Conservation (phyloP, 64 coral and sea anemone species). For the Montipora foliosa region DNA sequence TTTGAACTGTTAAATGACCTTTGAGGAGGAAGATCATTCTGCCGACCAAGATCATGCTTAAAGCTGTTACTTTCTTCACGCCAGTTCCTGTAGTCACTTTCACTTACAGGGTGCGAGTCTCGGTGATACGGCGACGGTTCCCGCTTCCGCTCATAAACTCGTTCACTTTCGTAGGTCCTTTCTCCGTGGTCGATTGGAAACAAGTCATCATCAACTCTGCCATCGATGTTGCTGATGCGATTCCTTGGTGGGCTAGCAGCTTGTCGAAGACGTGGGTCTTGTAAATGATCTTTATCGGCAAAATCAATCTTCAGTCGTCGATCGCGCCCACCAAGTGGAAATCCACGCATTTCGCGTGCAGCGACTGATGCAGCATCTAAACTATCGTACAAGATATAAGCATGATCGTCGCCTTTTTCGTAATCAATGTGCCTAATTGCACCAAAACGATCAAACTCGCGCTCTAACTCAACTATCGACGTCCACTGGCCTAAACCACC, state of each 20-base stretch:
- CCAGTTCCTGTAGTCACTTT: slow-evolving; percentile 87
- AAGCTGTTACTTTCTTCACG: slow-evolving; percentile 77
- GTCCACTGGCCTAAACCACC: slow-evolving; percentile 97
- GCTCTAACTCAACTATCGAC: slow-evolving; percentile 88
- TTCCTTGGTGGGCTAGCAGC: slow-evolving; percentile 76
- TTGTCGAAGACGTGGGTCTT: slow-evolving; percentile 78
- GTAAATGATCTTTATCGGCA: slow-evolving; percentile 99
- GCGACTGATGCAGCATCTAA: slow-evolving; percentile 99
- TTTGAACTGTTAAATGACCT: slow-evolving; percentile 56
- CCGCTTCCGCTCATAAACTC: slow-evolving; percentile 75
- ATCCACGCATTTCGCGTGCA: slow-evolving; percentile 99
- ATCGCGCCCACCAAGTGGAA: slow-evolving; percentile 89
- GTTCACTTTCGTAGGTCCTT: slow-evolving; percentile 83
- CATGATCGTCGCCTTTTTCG: slow-evolving; percentile 97
- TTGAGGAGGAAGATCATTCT: slow-evolving; percentile 72
- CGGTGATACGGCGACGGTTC: slow-evolving; percentile 78
- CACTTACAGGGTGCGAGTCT: slow-evolving; percentile 46
- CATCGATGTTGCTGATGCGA: slow-evolving; percentile 79
- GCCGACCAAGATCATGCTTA: slow-evolving; percentile 72
- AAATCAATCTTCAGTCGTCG: slow-evolving; percentile 98
- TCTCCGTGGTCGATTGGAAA: slow-evolving; percentile 62
- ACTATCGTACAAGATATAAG: slow-evolving; percentile 99
- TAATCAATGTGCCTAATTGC: slow-evolving; percentile 99
- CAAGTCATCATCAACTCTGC: slow-evolving; percentile 67
- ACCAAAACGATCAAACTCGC: slow-evolving; percentile 99